Evolutionary conservation across 2,888 invertebrate species (phyloP).

Genomic region (Pycnomerus fuliginosus): DNA sequence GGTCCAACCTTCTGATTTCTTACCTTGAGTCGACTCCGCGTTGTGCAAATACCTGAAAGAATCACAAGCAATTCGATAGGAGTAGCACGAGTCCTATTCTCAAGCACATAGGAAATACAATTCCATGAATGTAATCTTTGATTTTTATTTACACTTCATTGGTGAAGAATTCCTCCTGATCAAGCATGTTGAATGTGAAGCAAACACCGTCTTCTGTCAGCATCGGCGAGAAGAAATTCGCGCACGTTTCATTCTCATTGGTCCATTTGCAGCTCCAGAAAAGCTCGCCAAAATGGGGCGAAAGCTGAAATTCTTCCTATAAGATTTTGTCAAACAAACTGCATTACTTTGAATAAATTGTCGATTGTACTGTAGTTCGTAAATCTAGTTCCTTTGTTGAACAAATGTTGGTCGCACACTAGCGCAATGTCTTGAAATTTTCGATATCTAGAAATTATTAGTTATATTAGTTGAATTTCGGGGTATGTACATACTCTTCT

Average conservation of each 20-base stretch:
- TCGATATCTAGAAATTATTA: too few relatives aligned
- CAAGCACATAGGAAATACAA: too few relatives aligned
- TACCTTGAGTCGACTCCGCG: conserved; percentile 42
- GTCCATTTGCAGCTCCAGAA: conserved; percentile 53
- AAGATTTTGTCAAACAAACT: too few relatives aligned
- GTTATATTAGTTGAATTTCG: too few relatives aligned
- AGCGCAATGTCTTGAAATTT: conserved; percentile 59
- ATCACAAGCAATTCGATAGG: too few relatives aligned
- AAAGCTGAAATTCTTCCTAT: conserved; percentile 41
- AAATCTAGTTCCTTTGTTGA: conserved; percentile 55
- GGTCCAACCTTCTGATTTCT: conserved; percentile 57
- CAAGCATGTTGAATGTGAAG: conserved; percentile 70
- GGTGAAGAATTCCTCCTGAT: conserved; percentile 61
- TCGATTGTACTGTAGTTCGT: conserved; percentile 58
- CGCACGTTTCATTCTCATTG: conserved; percentile 54
- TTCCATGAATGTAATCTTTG: too few relatives aligned
- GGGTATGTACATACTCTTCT: conserved; percentile 58
- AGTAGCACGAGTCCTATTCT: too few relatives aligned
- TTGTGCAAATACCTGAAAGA: conserved; percentile 40
- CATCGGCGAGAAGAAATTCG: conserved; percentile 63
- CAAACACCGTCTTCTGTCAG: conserved; percentile 74
- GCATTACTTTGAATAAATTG: too few relatives aligned
- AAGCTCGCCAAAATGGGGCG: conserved; percentile 46
- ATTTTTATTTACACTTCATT: conserved; percentile 61
- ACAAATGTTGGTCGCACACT: conserved; percentile 62